Evolutionary conservation across 2,797 vertebrate genomes (phyloP).

Genomic region (Sebastes diaconus): DNA sequence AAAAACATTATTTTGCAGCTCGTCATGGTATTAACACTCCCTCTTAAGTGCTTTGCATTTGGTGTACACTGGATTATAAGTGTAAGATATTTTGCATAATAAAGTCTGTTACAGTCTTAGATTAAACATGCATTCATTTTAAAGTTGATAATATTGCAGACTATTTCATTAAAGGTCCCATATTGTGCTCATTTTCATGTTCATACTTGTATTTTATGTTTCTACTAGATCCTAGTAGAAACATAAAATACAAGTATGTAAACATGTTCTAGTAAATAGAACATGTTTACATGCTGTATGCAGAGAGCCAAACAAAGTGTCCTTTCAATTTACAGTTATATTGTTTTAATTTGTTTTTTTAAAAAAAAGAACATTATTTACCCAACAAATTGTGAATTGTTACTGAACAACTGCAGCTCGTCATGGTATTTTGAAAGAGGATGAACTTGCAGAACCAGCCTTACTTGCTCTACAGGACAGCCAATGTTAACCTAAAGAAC

Average conservation of each 20-base stretch:
- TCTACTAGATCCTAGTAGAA: no score
- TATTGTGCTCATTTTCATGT: no score
- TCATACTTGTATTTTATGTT: no score
- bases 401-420: neutral
- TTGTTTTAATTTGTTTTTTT: neutral
- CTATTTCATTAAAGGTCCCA: neutral
- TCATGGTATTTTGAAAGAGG: neutral
- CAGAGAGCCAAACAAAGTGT: neutral
- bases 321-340: neutral
- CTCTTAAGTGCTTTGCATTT: neutral
- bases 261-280: no score
- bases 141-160: neutral
- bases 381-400: no score
- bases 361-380: neutral
- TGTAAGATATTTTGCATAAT: neutral
- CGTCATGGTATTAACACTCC: neutral
- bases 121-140: neutral
- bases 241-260: no score
- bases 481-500: no score
- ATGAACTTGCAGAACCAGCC: no score
- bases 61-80: neutral
- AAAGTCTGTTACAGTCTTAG: neutral
- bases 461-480: no score
- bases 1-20: neutral
- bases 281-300: neutral